phyloP scores from a whole-genome alignment of 2,113 vertebrate genomes.

The Chrysemys picta region DNA sequence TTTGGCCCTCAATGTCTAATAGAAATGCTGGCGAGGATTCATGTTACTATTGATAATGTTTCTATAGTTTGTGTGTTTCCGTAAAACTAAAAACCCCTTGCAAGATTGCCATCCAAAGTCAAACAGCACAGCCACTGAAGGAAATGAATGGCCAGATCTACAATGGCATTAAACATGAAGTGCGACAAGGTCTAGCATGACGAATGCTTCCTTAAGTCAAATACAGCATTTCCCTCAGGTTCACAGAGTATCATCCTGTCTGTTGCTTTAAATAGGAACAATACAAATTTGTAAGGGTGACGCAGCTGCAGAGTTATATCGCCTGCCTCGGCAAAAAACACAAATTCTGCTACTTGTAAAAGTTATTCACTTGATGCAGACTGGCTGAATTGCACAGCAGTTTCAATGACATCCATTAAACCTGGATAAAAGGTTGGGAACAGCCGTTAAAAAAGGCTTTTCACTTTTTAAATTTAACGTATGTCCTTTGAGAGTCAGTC shows the following conservation, averaged over 20 bases:
- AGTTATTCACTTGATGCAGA: fast-evolving
- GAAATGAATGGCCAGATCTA: neutral
- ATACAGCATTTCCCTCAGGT: neutral
- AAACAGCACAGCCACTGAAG: neutral
- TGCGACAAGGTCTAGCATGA: fast-evolving
- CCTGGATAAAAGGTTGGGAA: neutral
- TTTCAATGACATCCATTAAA: neutral
- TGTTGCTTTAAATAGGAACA: neutral
- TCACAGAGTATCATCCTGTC: fast-evolving
- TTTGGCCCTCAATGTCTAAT: neutral
- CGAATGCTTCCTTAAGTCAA: fast-evolving
- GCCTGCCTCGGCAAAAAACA: fast-evolving
- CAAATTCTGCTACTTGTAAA: neutral
- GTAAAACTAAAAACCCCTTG: fast-evolving
- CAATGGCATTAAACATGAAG: fast-evolving
- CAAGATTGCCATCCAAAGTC: no score
- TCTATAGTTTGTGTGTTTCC: neutral
- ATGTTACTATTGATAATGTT: neutral
- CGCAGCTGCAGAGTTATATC: neutral
- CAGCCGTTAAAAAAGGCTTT: neutral
- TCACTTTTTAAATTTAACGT: neutral
- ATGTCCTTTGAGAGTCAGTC: neutral
- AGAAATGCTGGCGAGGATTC: fast-evolving
- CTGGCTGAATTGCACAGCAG: neutral
- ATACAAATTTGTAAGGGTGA: neutral